A percentile compares a stretch with the other conserved stretches of the same genome.
phyloP scores from a whole-genome alignment of 2,888 invertebrate genomes.

The Sisyra terminalis region DNA sequence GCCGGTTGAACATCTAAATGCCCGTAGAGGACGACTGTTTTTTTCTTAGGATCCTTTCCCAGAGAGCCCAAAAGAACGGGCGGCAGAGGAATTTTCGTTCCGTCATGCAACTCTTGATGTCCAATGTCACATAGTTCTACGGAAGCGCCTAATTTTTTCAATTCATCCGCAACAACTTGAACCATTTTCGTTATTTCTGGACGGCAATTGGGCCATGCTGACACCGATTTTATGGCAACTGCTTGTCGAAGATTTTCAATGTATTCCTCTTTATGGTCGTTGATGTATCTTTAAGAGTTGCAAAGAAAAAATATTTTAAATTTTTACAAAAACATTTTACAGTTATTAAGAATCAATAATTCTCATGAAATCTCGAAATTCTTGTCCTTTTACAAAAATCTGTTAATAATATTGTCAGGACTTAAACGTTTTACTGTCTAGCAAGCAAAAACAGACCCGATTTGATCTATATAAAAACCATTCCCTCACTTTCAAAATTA shows the following conservation, averaged over 20 bases:
- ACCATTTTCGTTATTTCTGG: constrained; percentile 73
- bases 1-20: constrained; percentile 99
- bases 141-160: constrained; percentile 52
- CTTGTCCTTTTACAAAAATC: no score
- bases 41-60: constrained; percentile 71
- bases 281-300: constrained; percentile 48
- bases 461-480: no score
- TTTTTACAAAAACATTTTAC: not conserved
- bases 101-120: constrained; percentile 52
- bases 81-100: constrained; percentile 58
- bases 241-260: constrained; percentile 66
- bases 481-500: no score
- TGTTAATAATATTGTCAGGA: no score
- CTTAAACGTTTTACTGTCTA: no score
- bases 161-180: constrained; percentile 55
- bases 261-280: constrained; percentile 56
- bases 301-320: not conserved
- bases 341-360: no score
- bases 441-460: no score
- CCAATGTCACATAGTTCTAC: constrained; percentile 65
- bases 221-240: constrained; percentile 91
- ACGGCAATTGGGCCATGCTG: constrained; percentile 72
- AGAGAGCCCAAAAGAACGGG: constrained; percentile 68
- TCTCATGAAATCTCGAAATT: no score
- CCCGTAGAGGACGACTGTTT: constrained; percentile 88